phyloP scores from a whole-genome alignment of 2,797 vertebrate genomes.

The Rhyacichthys aspro region DNA sequence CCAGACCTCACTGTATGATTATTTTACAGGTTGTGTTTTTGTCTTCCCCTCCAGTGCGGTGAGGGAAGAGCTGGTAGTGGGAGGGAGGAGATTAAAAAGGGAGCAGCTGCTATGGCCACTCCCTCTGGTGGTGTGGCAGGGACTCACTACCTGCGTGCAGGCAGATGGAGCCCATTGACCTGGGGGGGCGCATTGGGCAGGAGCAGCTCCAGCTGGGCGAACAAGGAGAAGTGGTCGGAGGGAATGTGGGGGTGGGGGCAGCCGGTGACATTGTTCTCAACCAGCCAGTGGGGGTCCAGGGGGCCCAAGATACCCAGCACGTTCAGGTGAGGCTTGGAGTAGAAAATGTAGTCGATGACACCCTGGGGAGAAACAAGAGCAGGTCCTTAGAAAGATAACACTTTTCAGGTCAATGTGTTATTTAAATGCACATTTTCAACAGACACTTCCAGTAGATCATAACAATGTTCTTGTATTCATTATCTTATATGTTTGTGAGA shows the following conservation, averaged over 20 bases:
- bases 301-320: constrained; percentile 95
- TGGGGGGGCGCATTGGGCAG: constrained; percentile 92
- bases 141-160: constrained; percentile 95
- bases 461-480: too few relatives aligned
- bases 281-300: constrained; percentile 95
- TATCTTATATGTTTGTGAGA: too few relatives aligned
- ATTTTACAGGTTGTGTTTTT: constrained; percentile 86
- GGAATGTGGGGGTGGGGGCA: constrained; percentile 98
- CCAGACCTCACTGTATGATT: constrained; percentile 90
- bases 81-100: constrained; percentile 53
- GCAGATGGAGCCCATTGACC: constrained; percentile 95
- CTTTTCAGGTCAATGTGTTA: too few relatives aligned
- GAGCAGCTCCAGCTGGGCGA: constrained; percentile 97
- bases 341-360: constrained; percentile 99
- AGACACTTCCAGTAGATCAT: too few relatives aligned
- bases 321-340: constrained; percentile 97
- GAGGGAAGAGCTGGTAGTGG: constrained; percentile 76
- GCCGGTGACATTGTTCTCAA: constrained; percentile 96
- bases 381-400: too few relatives aligned
- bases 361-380: constrained; percentile 79
- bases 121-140: constrained; percentile 68
- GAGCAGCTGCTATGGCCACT: constrained; percentile 58
- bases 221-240: constrained; percentile 99
- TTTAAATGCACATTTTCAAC: too few relatives aligned
- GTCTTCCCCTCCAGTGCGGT: constrained; percentile 65